Percentiles rank a stretch among this genome's conserved stretches.
Conservation (phyloP, 2,888 invertebrate genomes). For the Gibbula magus region DNA sequence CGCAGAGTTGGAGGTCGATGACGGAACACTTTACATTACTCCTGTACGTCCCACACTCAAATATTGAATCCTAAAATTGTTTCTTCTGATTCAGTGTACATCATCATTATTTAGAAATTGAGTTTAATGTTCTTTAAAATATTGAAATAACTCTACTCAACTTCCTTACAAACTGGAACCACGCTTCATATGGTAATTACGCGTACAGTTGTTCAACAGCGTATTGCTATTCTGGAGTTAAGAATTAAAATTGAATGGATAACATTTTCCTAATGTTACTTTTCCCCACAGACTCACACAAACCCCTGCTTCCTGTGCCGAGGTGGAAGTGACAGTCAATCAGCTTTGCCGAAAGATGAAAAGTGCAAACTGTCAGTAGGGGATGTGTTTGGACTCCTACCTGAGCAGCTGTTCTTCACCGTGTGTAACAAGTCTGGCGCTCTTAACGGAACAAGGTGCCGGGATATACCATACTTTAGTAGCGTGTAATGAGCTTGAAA, state of each 20-base stretch:
- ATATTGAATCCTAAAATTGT: no score
- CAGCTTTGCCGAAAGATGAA: slow-evolving; percentile 71
- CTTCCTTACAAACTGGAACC: background rate
- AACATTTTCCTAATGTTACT: slow-evolving; percentile 30
- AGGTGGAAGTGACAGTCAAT: slow-evolving; percentile 57
- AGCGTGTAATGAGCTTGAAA: no score
- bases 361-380: slow-evolving; percentile 70
- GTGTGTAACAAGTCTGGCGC: slow-evolving; percentile 43
- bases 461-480: background rate
- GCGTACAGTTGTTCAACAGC: no score
- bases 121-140: no score
- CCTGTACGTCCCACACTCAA: slow-evolving; percentile 67
- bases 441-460: slow-evolving; percentile 8
- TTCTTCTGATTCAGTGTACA: no score
- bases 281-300: slow-evolving; percentile 71
- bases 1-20: slow-evolving; percentile 72
- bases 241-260: background rate
- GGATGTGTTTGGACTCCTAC: slow-evolving; percentile 74
- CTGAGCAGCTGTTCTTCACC: slow-evolving; percentile 71
- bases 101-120: no score
- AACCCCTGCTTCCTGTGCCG: slow-evolving; percentile 75
- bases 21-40: slow-evolving; percentile 73
- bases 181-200: background rate
- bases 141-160: background rate
- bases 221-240: no score